Evolutionary conservation across 2,888 invertebrate genomes (phyloP), one percentile per base, ranked within the genome.

Genomic region (Macaria liturata): DNA sequence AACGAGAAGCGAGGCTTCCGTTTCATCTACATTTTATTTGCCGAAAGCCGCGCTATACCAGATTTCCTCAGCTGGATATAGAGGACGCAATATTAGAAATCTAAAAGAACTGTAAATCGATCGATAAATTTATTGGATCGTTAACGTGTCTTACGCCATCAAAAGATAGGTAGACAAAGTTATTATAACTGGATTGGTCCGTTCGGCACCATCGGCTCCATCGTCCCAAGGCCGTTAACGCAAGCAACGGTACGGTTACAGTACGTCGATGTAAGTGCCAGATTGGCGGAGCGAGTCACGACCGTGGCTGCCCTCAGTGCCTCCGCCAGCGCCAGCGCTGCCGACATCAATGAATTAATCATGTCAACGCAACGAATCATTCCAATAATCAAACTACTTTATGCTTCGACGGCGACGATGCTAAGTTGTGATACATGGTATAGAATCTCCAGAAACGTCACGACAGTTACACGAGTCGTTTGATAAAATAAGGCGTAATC

Each of bases 171-270:
- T 74, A 74, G 76, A 76, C 79, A 74, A 76, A 72, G 76, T 71
- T 67, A 59, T 59, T 55, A 59, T 59, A 59, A 59, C 59, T 52
- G 59, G 75, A 72, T 75, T 68, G 68, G 74, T 73, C 72, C 73
- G 73, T 76, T 80, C 77, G 78, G 75, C 78, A 75, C 74, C 81
- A 80, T 76, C 77, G 74, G 70, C 73, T 80, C 68, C 73, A 76
- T 74, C 78, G 43, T 76, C 75, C 75, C 88, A 88, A 88, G 88
- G 89, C 81, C 87, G 84, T 77, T 77, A 78, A 72, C 79, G 75
- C 76, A 78, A 79, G 78, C 60, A 84, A 83, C 87, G 83, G 85
- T 85, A 77, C 78, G 80, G 75, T 83, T 82, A 85, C 86, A 78
- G 84, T 85, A 78, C 71, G 75, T 73, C 71, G 74, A 74, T 75